phyloP scores from a whole-genome alignment of 2,888 invertebrate species.

The Subacronicta megacephala region DNA sequence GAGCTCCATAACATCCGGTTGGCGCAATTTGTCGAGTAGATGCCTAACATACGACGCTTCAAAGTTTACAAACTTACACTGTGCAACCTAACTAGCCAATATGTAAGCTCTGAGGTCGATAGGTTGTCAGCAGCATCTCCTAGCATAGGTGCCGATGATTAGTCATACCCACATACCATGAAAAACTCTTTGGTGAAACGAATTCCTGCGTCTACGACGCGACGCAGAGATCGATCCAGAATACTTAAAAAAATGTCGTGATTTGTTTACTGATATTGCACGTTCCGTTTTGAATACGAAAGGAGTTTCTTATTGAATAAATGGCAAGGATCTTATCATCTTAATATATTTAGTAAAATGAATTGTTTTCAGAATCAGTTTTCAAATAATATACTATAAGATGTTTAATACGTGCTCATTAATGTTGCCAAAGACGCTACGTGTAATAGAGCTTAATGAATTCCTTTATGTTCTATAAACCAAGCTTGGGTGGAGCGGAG shows the following conservation, averaged over 20 bases:
- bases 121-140: too few species aligned
- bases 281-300: conserved; percentile 13
- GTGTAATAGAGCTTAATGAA: conserved; percentile 26
- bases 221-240: too few species aligned
- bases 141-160: too few species aligned
- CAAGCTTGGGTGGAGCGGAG: neutral
- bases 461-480: conserved; percentile 19
- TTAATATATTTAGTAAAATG: conserved; percentile 31
- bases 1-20: conserved; percentile 24
- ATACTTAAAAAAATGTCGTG: too few species aligned
- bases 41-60: neutral
- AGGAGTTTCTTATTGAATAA: conserved; percentile 46
- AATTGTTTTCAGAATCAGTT: conserved; percentile 38
- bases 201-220: too few species aligned
- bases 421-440: conserved; percentile 20
- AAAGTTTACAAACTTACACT: conserved; percentile 6
- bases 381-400: conserved; percentile 13
- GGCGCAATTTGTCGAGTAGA: conserved; percentile 33
- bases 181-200: too few species aligned
- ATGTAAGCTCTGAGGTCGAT: too few species aligned
- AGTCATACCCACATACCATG: too few species aligned
- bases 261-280: too few species aligned
- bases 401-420: conserved; percentile 39
- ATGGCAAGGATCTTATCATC: conserved; percentile 48
- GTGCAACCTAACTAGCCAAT: neutral